These are phyloP conservation scores for Nycticebus coucang DNA, from an alignment of 2,113 vertebrate genomes.

Conservation along the genomic window DNA sequence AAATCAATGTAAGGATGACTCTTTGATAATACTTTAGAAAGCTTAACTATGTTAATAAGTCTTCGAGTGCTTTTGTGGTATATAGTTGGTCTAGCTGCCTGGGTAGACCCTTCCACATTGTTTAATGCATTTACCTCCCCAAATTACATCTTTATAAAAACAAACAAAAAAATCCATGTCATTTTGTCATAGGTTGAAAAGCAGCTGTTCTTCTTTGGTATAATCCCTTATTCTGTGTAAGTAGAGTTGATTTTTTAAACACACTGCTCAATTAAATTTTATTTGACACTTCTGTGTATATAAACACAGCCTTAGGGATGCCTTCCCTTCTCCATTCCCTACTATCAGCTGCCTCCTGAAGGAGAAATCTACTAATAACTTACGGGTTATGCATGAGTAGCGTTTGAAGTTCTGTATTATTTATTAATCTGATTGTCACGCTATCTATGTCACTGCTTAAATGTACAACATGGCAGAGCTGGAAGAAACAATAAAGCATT, in stretches of 20 bases:
- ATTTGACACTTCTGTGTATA: not conserved
- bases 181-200: not conserved
- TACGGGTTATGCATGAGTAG: not conserved
- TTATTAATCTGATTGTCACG: slow-evolving; percentile 4
- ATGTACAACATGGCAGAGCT: not conserved
- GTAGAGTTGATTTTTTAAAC: not conserved
- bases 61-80: not conserved
- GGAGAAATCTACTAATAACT: not conserved
- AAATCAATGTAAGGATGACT: not conserved
- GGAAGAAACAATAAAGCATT: not conserved
- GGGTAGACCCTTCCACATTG: not conserved
- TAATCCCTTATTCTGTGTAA: not conserved
- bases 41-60: not conserved
- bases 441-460: not conserved
- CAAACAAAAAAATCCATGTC: not conserved
- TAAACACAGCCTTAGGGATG: not conserved
- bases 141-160: not conserved
- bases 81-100: not conserved
- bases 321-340: not conserved
- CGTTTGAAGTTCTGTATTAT: not conserved
- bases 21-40: not conserved
- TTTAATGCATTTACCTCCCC: not conserved
- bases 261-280: not conserved
- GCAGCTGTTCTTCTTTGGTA: not conserved
- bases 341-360: not conserved